Base-by-base conservation (phyloP, 64 coral and sea anemone species). In the Acropora yongei region DNA sequence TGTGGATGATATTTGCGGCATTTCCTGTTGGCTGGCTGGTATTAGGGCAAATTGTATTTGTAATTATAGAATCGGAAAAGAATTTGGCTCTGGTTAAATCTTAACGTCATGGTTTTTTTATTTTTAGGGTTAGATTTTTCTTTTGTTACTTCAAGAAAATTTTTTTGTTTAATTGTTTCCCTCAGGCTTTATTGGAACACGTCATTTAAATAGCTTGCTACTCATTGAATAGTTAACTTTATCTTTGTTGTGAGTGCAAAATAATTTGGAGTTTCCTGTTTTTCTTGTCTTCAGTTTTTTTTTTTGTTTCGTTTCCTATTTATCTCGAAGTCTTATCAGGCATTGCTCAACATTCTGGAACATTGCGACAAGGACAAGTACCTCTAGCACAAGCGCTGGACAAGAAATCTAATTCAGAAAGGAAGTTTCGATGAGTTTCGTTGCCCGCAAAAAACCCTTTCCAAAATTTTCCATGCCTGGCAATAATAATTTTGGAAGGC, bases 31-130 rank as follows among this genome's bases (percentile, higher is more conserved):
- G 58, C 40, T 67, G 80, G 42, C 80, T 58, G 47, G 80, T 84
- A 84, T 84, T 68, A 84, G 80, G 45, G 80, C 42, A 84, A 84
- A 84, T 84, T 84, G 68, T 84, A 84, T 84, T 69, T 68, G 80
- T 47, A 84, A 84, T 84, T 68, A 84, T 84, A 84, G 80, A 82
- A 66, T 60, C 58, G 66, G 58, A 84, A 67, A 84, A 44, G 11
- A 44, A 68, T 84, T 69, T 84, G 80, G 80, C 58, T 68, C 43
- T 84, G 46, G 58, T 84, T 42, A 84, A 84, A 84, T 46, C 16
- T 18, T 47, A 84, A 16, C 80, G 60, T 6, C 45, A 46, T 68
- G 12, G 16, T 68, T 84, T 68, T 67, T 41, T 8, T 60, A 68
- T 84, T 11, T 68, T 68, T 18, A 9, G 6, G 16, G 44, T 67